Evolutionary conservation across 2,888 invertebrate genomes (phyloP).

Genomic region (Epirrhoe tristata): DNA sequence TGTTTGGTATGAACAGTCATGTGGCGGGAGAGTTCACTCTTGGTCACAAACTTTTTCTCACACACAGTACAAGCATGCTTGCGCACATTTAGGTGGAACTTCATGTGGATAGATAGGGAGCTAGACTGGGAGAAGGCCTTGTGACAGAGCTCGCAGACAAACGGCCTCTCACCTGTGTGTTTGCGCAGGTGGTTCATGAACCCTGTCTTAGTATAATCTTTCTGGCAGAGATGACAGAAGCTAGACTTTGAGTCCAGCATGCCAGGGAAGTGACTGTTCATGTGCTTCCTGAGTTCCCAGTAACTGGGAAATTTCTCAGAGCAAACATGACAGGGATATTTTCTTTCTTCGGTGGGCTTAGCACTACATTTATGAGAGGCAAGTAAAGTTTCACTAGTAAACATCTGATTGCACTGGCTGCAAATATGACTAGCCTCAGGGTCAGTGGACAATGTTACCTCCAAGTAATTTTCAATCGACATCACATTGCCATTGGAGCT

Average conservation of each 20-base stretch:
- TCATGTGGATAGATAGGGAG: conserved; percentile 83
- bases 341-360: conserved; percentile 79
- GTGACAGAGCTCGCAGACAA: conserved; percentile 83
- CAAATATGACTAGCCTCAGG: conserved; percentile 82
- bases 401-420: conserved; percentile 81
- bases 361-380: conserved; percentile 77
- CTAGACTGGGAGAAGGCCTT: conserved; percentile 84
- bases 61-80: conserved; percentile 83
- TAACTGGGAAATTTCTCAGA: conserved; percentile 81
- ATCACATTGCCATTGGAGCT: conserved; percentile 81
- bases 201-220: conserved; percentile 83
- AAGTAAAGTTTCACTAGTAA: conserved; percentile 76
- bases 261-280: conserved; percentile 81
- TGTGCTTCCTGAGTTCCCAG: conserved; percentile 82
- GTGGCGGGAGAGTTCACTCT: conserved; percentile 83
- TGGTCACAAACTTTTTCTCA: conserved; percentile 84
- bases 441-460: conserved; percentile 82
- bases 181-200: conserved; percentile 84
- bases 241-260: conserved; percentile 84
- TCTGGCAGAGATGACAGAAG: conserved; percentile 83
- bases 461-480: conserved; percentile 83
- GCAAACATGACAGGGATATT: conserved; percentile 83
- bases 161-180: conserved; percentile 82
- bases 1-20: conserved; percentile 85
- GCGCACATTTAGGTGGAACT: conserved; percentile 82